A percentile compares a stretch with the other conserved stretches of the same genome.
Conservation (phyloP, 1,140 invertebrate genomes). For the Mesaphorura yosii region DNA sequence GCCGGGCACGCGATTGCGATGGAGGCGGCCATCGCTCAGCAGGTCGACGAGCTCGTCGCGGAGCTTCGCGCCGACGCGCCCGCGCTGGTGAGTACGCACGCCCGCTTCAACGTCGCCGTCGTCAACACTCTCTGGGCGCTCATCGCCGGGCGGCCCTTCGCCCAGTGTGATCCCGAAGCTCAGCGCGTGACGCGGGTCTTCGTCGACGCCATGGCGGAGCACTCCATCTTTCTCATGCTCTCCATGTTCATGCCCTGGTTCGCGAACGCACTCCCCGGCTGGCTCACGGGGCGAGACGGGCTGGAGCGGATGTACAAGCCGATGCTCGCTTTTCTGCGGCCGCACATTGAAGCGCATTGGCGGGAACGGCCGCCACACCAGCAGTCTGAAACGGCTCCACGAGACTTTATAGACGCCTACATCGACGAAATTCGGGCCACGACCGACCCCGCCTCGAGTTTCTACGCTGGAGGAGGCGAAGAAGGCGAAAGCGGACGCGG, state of each 20-base stretch:
- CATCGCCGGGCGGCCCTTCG: neutral
- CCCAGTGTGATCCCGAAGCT: neutral
- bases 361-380: no score
- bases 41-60: constrained; percentile 18
- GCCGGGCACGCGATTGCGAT: constrained; percentile 2
- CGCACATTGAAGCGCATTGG: constrained; percentile 1
- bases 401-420: constrained; percentile 17
- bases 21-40: constrained; percentile 16
- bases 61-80: neutral
- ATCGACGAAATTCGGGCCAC: constrained; percentile 12
- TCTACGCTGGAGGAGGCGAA: neutral
- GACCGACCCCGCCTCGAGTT: neutral
- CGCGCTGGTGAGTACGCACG: neutral
- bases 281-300: neutral
- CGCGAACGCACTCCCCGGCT: neutral
- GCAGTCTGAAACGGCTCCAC: neutral
- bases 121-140: neutral
- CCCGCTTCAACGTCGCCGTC: neutral
- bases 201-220: neutral
- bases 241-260: no score
- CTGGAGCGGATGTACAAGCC: neutral
- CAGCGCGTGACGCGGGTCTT: neutral
- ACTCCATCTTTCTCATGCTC: neutral
- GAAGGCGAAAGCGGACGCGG: no score
- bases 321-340: neutral